Evolutionary conservation across 2,113 vertebrate species (phyloP).

Genomic region (Callionymus lyra): DNA sequence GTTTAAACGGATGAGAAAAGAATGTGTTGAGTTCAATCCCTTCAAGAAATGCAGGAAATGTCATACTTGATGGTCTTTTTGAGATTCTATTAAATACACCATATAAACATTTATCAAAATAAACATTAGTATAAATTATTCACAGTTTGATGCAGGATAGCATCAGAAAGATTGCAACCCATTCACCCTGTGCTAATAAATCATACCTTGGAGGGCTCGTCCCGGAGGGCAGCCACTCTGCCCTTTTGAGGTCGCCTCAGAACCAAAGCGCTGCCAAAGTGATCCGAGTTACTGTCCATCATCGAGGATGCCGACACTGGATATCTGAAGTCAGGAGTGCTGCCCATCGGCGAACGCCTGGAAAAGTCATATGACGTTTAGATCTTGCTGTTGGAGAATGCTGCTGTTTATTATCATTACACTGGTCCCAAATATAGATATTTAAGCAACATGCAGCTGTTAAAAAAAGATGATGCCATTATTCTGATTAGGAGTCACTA

Average conservation of each 20-base stretch:
- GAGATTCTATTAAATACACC: too few relatives aligned
- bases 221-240: constrained; percentile 80
- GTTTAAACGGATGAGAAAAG: neutral
- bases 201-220: constrained; percentile 87
- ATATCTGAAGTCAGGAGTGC: constrained; percentile 86
- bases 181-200: neutral
- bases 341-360: constrained; percentile 77
- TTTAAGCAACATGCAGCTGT: too few relatives aligned
- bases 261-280: constrained; percentile 78
- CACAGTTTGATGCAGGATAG: neutral
- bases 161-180: neutral
- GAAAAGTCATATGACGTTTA: constrained; percentile 6
- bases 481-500: too few relatives aligned
- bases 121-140: neutral
- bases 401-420: neutral
- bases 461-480: too few relatives aligned
- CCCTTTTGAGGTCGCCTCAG: constrained; percentile 87
- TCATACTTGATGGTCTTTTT: too few relatives aligned
- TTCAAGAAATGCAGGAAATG: too few relatives aligned
- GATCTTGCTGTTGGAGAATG: neutral
- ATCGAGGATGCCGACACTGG: constrained; percentile 73
- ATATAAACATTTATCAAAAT: too few relatives aligned
- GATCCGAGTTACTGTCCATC: constrained; percentile 75
- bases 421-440: neutral
- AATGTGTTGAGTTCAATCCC: too few relatives aligned